Evolutionary conservation across 2,113 vertebrate species (phyloP).

Genomic region (Castor canadensis): DNA sequence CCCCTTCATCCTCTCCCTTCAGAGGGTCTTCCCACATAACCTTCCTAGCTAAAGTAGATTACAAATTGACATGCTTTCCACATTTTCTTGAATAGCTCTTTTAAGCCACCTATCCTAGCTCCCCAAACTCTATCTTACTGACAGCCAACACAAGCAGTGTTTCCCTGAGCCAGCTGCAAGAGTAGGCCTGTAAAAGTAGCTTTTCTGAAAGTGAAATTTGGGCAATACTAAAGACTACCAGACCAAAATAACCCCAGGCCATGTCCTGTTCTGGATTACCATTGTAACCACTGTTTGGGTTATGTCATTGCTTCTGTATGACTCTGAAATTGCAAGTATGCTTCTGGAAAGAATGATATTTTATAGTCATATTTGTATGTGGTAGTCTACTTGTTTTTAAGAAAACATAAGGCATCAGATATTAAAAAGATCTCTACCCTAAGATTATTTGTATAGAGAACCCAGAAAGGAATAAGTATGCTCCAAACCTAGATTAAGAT

Average conservation of each 20-base stretch:
- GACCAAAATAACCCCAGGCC: neutral
- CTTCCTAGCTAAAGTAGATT: neutral
- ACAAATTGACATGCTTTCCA: neutral
- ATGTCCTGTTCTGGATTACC: neutral
- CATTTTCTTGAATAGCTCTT: slow-evolving; percentile 20
- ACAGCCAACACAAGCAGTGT: neutral
- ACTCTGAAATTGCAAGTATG: neutral
- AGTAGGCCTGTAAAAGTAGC: neutral
- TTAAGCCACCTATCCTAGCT: neutral
- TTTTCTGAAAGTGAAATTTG: neutral
- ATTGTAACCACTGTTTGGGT: neutral
- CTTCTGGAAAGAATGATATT: neutral
- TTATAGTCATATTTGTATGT: neutral
- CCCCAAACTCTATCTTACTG: neutral
- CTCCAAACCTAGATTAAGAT: neutral
- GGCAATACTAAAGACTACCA: neutral
- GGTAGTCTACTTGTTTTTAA: neutral
- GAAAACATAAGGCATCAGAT: neutral
- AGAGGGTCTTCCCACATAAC: neutral
- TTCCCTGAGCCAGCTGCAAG: neutral
- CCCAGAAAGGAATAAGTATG: neutral
- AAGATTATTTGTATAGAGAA: neutral
- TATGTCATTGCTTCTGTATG: neutral
- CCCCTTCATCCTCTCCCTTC: neutral
- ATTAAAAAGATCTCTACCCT: slow-evolving; percentile 2